phyloP scores from a whole-genome alignment of 1,140 invertebrate species.

The Steinernema feltiae region DNA sequence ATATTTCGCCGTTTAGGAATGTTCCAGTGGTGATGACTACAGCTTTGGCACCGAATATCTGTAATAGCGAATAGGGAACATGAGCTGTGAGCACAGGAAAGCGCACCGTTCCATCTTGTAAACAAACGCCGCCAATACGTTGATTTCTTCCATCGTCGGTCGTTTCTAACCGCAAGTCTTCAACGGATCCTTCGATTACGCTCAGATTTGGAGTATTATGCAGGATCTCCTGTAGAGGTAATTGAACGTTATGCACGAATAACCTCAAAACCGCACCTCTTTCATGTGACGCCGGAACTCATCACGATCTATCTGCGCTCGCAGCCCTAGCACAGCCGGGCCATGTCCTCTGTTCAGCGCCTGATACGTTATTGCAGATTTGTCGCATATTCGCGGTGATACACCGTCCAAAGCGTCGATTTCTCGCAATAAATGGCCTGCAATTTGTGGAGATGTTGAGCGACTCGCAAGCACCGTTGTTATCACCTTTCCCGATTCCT shows the following conservation, averaged over 20 bases:
- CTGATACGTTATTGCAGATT: conserved; percentile 64
- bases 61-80: conserved; percentile 59
- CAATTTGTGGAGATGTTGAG: not conserved
- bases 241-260: not conserved
- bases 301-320: conserved; percentile 81
- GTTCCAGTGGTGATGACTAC: conserved; percentile 86
- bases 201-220: conserved; percentile 66
- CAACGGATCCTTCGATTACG: conserved; percentile 71
- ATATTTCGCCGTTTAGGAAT: conserved; percentile 81
- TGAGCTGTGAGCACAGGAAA: not conserved
- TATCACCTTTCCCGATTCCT: conserved; percentile 82
- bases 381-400: conserved; percentile 74
- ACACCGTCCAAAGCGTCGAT: conserved; percentile 85
- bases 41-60: conserved; percentile 61
- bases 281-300: conserved; percentile 79
- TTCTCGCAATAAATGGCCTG: conserved; percentile 77
- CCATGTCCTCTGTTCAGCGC: conserved; percentile 73
- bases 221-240: conserved; percentile 47
- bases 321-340: conserved; percentile 78
- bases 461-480: not conserved
- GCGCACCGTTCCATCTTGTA: conserved; percentile 31
- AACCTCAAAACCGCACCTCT: conserved; percentile 65
- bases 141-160: conserved; percentile 60
- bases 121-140: conserved; percentile 29
- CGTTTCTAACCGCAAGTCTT: conserved; percentile 70